Evolutionary conservation across 2,113 vertebrate genomes (phyloP), one percentile per base, ranked within the genome.

Genomic region (Engraulis encrasicolus): DNA sequence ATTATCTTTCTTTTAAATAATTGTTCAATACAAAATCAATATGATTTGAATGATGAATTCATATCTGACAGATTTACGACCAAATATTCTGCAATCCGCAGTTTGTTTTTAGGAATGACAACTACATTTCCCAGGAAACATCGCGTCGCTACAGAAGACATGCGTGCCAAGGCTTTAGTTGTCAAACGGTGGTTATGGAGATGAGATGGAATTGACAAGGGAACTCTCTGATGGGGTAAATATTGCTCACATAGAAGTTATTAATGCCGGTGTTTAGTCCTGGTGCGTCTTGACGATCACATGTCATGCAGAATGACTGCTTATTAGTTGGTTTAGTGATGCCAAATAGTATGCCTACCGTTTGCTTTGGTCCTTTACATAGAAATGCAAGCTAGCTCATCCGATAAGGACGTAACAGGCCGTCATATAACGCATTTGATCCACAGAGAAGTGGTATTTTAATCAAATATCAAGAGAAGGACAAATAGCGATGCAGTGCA

Each of bases 171-270:
- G 48, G 86, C 89, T 92, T 2, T 15, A 79, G 94, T 95, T 95
- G 94, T 95, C 92, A 92, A 90, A 52, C 88, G 89, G 94, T 95
- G 93, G 94, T 94, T 94, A 95, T 95, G 94, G 95, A 93, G 95
- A 95, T 93, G 85, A 84, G 27, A 88, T 88, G 86, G 85, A 74
- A 81, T 31, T 66, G 54, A 54, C 78, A 81, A 83, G 81, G 82
- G 66, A 81, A 7, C 80, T 27, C 85, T 71, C 49, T 90, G 88
- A 90, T 90, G 82, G 45, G 88, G 86, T 87, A 87, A 87, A 78
- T 80, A 50, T 48, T n/a, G 79, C 81, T 83, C 1, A 38, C 78
- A 71, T 50, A 40, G 31, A 66, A 23, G 31, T 48, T 66, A 9
- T 34, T 45, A 37, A 3, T 71, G 52, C 23, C 54, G 20, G 2